A percentile compares a stretch with the other conserved stretches of the same genome.
Evolutionary conservation across 2,113 vertebrate genomes (phyloP).

Genomic region (Malurus cyaneus): DNA sequence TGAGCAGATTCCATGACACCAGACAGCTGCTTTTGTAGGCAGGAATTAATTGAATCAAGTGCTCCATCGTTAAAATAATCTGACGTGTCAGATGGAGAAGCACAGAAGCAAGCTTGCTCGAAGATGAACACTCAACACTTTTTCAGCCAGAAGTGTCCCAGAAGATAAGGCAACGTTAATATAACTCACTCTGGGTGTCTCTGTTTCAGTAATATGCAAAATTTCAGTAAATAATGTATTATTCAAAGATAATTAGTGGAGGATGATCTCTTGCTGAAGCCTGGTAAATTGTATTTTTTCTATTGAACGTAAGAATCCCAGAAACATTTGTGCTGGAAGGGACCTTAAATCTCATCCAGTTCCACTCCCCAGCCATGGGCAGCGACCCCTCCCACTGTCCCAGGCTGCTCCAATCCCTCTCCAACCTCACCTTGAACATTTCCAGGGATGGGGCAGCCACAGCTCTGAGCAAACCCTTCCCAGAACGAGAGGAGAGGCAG

Average conservation of each 20-base stretch:
- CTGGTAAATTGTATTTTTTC: not conserved
- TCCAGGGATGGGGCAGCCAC: not conserved
- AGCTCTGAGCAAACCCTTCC: not conserved
- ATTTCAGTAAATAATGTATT: not conserved
- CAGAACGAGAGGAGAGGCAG: not conserved
- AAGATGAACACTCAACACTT: not conserved
- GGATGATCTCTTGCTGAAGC: not conserved
- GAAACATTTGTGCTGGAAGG: not conserved
- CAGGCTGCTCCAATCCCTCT: fast-evolving
- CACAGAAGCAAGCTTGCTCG: not conserved
- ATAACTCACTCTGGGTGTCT: not conserved
- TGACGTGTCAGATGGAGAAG: conserved; percentile 2
- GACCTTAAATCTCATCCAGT: not conserved
- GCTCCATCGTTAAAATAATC: conserved; percentile 44
- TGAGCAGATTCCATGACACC: conserved; percentile 45
- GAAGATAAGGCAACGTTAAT: not conserved
- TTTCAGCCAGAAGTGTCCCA: not conserved
- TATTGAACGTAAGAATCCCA: not conserved
- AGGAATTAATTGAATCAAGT: conserved; percentile 49
- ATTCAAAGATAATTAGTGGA: fast-evolving
- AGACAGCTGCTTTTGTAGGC: conserved; percentile 28
- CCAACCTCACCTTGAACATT: not conserved
- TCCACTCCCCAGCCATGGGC: not conserved
- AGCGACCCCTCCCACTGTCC: not conserved
- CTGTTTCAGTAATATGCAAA: not conserved